Evolutionary conservation across 1,140 invertebrate species (phyloP), one percentile per base, ranked within the genome.

Genomic region (Ips typographus): DNA sequence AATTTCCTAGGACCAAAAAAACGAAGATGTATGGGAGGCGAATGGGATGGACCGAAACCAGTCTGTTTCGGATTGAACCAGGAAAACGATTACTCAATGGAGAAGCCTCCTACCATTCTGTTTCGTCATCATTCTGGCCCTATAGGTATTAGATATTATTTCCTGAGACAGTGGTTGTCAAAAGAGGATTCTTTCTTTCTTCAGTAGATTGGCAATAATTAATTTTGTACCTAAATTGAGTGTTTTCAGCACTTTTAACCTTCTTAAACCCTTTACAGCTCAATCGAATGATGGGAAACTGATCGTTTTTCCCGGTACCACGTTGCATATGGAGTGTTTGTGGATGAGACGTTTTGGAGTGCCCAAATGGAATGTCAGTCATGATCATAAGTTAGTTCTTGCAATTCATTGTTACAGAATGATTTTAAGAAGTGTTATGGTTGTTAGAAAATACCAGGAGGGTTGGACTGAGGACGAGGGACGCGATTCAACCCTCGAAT

Each of bases 281-380:
- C 92, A 94, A 81, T 93, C 90, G 64, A 94, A 92, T 73, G 90
- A 94, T 72, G 92, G 92, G 2, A 90, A 91, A 68, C 80, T 94
- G 22, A 87, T 95, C 49, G 90, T 94, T 0, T 94, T 92, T 80
- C 92, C 92, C 1, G 91, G 91, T 1, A 91, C 91, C 0, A 90
- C 91, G 3, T 80, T 94, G 38, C 91, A 94, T 76, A 91, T 94
- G 88, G 92, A 94, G 78, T 94, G 93, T 74, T 80, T 94, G 2
- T 94, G 91, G 90, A 91, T 92, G 78, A 83, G 91, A 65, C 84
- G 91, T 62, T 93, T 92, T 73, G 92, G 92, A 0, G 90, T 89
- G 72, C 93, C 93, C 0, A 91, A 91, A 77, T 94, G 92, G 92
- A 89, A 88, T 71, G 86, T 91, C 66, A 90, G 87, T 56, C 90